Evolutionary conservation across 2,113 vertebrate species (phyloP).

Genomic region (Varanus komodoensis): DNA sequence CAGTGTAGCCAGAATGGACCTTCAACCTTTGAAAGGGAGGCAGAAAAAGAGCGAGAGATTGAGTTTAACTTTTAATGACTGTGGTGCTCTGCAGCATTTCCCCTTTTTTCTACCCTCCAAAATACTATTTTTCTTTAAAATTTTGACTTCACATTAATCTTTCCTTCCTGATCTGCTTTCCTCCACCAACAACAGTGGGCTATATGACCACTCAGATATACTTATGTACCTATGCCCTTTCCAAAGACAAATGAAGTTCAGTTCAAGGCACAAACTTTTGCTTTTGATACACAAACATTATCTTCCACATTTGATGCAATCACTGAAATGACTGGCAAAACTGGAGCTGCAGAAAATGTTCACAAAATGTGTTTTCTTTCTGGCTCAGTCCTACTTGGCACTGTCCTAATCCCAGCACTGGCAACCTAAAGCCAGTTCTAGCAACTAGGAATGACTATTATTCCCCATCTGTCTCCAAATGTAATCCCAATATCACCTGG

Average conservation of each 20-base stretch:
- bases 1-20: accelerated
- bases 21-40: neutral
- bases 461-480: neutral
- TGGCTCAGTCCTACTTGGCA: neutral
- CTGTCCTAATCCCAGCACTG: neutral
- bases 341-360: neutral
- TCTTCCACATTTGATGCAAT: neutral
- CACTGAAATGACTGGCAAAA: neutral
- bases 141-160: slow-evolving; percentile 19
- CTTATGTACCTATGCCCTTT: neutral
- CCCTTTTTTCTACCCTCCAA: neutral
- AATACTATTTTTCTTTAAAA: neutral
- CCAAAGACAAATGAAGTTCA: neutral
- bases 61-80: neutral
- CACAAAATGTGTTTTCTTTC: neutral
- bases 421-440: neutral
- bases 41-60: no score
- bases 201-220: neutral
- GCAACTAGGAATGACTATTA: neutral
- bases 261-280: neutral
- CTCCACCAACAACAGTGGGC: neutral
- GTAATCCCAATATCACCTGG: neutral
- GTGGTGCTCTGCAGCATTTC: slow-evolving; percentile 32
- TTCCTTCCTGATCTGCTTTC: neutral
- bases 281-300: neutral